A percentile compares a stretch with the other conserved stretches of the same genome.
phyloP scores from a whole-genome alignment of 37 sponge, comb jelly and placozoan genomes.

The Halichondria panicea region DNA sequence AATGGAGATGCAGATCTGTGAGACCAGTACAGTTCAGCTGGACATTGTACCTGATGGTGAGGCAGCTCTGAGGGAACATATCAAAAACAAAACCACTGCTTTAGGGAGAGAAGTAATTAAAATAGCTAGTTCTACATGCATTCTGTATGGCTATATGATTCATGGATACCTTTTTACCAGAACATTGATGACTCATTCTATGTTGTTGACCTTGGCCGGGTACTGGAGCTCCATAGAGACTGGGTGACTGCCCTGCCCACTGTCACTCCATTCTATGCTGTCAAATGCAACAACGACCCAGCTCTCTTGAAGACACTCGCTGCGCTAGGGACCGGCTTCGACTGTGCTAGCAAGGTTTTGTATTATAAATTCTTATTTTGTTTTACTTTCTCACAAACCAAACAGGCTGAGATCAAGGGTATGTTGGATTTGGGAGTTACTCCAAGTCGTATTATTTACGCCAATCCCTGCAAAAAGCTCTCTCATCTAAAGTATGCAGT shows the following conservation, averaged over 20 bases:
- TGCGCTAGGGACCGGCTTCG: conserved; percentile 82
- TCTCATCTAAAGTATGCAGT: conserved; percentile 88
- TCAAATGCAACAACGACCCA: conserved; percentile 91
- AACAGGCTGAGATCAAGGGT: conserved; percentile 62
- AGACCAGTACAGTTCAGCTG: no score
- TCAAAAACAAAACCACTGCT: no score
- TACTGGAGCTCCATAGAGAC: conserved; percentile 28
- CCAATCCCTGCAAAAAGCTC: conserved; percentile 90
- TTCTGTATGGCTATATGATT: no score
- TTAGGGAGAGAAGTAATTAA: no score
- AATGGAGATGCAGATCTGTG: no score
- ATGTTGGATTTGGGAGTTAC: conserved; percentile 64
- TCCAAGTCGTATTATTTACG: conserved; percentile 74
- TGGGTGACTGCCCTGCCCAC: conserved; percentile 75
- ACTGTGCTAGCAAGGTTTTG: conserved; percentile 87
- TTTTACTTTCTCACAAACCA: neutral
- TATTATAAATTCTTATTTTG: neutral
- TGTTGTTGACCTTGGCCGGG: conserved; percentile 54
- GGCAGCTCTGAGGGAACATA: no score
- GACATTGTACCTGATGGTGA: no score
- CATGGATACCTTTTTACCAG: no score
- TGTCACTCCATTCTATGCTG: conserved; percentile 86
- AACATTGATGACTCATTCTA: conserved; percentile 83
- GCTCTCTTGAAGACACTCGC: conserved; percentile 65
- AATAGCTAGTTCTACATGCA: no score